Evolutionary conservation across 2,888 invertebrate species (phyloP), one percentile per base, ranked within the genome.

Genomic region (Andrena trimmerana): DNA sequence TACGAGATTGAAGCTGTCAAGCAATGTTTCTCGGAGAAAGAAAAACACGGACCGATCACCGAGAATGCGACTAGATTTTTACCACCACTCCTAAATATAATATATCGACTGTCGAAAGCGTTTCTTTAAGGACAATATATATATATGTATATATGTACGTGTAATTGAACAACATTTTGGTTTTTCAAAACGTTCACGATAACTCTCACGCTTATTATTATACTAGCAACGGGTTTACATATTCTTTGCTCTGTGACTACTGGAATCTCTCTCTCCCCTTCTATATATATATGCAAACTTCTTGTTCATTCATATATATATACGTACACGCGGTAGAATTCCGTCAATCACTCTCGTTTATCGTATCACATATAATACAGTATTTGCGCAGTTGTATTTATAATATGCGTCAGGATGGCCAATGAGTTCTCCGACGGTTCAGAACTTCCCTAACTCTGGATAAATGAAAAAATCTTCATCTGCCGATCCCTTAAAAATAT

Each of bases 141-240:
- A 75, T 77, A 29, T 42, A 31, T 63, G 29, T 57, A 29, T 72
- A 80, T 66, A 86, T 87, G 77, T 90, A 91, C 84, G 88, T 90
- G 88, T 87, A 88, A 86, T 92, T 93, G 93, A 93, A 93, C 93
- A 93, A 93, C 93, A 93, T 93, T 93, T 92, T 93, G 93, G 93
- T 91, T 88, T 91, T 91, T 92, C 90, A 91, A 92, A 92, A 92
- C 90, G 90, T 92, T 90, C 88, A 86, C 89, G 90, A 84, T 89
- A 89, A 84, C 86, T 88, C 88, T 89, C 88, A 82, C 87, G 86
- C 85, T 87, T 88, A 89, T 86, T 81, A 81, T 67, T 78, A 86
- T 80, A 73, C 36, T 76, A 87, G 87, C 84, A 85, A 88, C 80
- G 85, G 82, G 86, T 84, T 86, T 86, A 88, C 83, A 82, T 86